phyloP scores from a whole-genome alignment of 2,888 invertebrate genomes.

The Allolobophora icterica region DNA sequence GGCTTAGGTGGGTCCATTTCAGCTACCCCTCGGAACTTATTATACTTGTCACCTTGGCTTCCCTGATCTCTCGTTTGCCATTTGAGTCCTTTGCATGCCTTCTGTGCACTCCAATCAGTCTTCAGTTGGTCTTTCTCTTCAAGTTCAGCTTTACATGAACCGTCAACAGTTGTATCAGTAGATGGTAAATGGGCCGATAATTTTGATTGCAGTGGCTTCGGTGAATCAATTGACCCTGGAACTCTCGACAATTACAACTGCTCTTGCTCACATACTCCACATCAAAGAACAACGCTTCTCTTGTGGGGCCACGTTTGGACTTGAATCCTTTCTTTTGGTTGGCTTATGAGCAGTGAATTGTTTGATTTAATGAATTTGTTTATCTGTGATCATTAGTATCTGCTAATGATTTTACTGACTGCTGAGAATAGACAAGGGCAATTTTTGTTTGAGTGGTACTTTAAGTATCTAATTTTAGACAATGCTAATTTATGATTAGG shows the following conservation, averaged over 20 bases:
- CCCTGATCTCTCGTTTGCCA: too few species aligned
- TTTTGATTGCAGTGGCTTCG: neutral
- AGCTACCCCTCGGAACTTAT: too few species aligned
- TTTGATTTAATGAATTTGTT: neutral
- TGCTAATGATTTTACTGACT: neutral
- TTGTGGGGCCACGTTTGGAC: neutral
- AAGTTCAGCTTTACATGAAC: neutral
- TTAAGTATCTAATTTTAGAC: neutral
- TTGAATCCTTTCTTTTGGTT: neutral
- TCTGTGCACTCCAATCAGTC: neutral
- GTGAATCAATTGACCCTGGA: neutral
- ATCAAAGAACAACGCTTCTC: neutral
- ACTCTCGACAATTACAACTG: neutral
- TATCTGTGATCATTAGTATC: neutral
- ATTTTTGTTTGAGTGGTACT: neutral
- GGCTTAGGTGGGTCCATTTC: too few species aligned
- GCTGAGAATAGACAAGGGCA: neutral
- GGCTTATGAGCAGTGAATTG: too few species aligned
- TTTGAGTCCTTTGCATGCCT: too few species aligned
- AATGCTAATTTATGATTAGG: neutral
- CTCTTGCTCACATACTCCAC: neutral
- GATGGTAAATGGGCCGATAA: constrained; percentile 45
- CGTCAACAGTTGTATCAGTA: neutral
- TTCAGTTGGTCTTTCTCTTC: neutral
- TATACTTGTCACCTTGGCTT: too few species aligned